phyloP scores from a whole-genome alignment of 2,113 vertebrate genomes.

The Ctenodactylus gundi region DNA sequence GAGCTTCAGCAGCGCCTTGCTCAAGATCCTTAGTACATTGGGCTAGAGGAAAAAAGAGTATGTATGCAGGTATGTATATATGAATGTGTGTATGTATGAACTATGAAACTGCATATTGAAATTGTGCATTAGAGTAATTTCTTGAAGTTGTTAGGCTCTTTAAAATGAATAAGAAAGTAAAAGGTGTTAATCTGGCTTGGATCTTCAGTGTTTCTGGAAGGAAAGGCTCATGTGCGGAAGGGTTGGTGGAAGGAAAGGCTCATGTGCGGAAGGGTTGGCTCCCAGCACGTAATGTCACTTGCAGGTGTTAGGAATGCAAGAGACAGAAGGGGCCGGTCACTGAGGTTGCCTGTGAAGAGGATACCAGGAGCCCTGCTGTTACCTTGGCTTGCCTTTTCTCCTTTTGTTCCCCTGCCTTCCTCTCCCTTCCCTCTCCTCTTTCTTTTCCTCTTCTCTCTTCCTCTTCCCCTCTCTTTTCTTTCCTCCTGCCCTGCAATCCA shows the following conservation, averaged over 20 bases:
- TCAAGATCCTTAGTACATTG: background rate
- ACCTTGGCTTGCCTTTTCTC: no score
- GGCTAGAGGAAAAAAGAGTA: no score
- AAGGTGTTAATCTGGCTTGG: background rate
- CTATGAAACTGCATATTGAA: slow-evolving; percentile 25
- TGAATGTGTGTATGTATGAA: no score
- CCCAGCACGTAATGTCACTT: background rate
- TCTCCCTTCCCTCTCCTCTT: no score
- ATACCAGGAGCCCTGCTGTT: no score
- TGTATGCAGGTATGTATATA: no score
- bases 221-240: background rate
- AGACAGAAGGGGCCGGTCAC: background rate
- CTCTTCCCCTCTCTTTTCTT: no score
- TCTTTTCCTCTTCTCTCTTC: no score
- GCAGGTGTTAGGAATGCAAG: background rate
- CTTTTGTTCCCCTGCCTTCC: no score
- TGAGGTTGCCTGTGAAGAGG: background rate
- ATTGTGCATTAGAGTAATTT: background rate
- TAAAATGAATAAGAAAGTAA: slow-evolving; percentile 10
- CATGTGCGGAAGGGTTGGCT: background rate
- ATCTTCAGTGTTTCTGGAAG: no score
- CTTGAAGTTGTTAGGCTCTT: slow-evolving; percentile 25
- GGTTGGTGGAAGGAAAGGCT: background rate
- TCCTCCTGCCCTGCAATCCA: no score
- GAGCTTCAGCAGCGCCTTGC: background rate